Evolutionary conservation across 2,797 vertebrate genomes (phyloP).

Genomic region (Diglossa cyanea): DNA sequence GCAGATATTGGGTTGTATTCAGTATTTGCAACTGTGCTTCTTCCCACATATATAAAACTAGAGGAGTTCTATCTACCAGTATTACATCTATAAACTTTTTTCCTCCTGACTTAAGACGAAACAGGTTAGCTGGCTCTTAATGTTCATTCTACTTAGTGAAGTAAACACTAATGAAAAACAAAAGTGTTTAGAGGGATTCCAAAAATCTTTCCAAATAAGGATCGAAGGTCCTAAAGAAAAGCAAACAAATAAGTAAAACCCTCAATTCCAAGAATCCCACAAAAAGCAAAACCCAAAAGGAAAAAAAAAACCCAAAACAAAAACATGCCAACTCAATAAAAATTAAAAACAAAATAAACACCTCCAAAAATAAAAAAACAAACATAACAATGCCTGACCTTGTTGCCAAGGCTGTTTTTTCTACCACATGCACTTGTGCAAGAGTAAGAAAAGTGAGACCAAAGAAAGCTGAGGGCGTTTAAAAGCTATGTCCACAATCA

Average conservation of each 20-base stretch:
- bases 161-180: background rate
- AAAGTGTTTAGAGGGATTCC: background rate
- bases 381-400: background rate
- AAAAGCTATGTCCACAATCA: background rate
- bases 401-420: background rate
- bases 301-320: background rate
- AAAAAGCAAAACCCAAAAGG: background rate
- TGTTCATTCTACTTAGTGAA: background rate
- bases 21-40: background rate
- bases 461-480: background rate
- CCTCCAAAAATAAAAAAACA: background rate
- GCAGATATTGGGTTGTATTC: background rate
- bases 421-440: background rate
- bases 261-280: background rate
- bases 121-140: background rate
- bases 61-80: background rate
- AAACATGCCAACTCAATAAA: background rate
- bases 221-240: background rate
- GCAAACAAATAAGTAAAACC: background rate
- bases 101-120: background rate
- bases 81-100: background rate
- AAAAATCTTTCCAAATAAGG: background rate
- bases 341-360: background rate
- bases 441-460: background rate
- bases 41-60: background rate